phyloP scores from a whole-genome alignment of 2,797 vertebrate genomes.

The Macrochelys suwanniensis region DNA sequence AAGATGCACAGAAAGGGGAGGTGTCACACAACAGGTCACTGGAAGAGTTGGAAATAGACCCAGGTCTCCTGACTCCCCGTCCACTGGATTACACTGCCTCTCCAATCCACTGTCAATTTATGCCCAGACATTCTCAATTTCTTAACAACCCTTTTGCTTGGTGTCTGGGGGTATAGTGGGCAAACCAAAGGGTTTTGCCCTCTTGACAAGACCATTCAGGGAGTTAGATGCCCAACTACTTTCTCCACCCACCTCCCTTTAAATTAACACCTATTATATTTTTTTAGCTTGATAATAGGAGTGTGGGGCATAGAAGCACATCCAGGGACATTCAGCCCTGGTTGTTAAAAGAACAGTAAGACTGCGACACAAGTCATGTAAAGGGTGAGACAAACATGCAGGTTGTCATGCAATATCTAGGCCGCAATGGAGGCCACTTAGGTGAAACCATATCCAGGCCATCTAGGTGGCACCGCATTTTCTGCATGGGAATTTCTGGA shows the following conservation, averaged over 20 bases:
- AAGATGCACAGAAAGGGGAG: background rate
- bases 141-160: background rate
- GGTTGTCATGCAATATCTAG: background rate
- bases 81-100: background rate
- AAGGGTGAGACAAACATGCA: background rate
- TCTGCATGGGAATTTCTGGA: background rate
- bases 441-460: no score
- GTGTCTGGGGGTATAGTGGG: background rate
- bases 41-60: background rate
- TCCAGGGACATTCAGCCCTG: background rate
- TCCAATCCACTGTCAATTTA: background rate
- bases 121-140: background rate
- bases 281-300: background rate
- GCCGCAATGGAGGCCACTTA: background rate
- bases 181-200: background rate
- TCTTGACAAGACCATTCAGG: rapidly evolving
- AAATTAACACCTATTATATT: background rate
- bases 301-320: background rate
- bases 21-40: background rate
- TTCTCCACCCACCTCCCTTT: background rate
- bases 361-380: background rate
- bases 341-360: background rate
- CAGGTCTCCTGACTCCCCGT: background rate
- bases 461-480: background rate
- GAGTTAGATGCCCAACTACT: rapidly evolving